Conservation (phyloP, 2,888 invertebrate species). For the Platerodrilus igneus region DNA sequence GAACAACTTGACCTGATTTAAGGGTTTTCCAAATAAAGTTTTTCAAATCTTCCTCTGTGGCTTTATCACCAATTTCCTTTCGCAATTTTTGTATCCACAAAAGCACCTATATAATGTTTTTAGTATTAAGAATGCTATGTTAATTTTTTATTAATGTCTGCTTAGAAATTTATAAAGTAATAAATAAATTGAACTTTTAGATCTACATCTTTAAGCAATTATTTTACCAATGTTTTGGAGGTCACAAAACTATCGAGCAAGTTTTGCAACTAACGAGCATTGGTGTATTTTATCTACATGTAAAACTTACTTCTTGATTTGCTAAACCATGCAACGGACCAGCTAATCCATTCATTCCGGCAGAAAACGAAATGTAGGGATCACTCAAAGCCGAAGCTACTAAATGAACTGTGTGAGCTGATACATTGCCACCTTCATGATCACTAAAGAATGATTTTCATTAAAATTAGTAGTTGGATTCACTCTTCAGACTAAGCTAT, state of each 20-base stretch:
- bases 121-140: conserved; percentile 2
- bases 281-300: conserved; percentile 13
- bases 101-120: conserved; percentile 60
- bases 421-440: conserved; percentile 95
- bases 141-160: not conserved
- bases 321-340: conserved; percentile 95
- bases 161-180: conserved; percentile 1
- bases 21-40: conserved; percentile 97
- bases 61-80: conserved; percentile 77
- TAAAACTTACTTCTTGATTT: conserved; percentile 79
- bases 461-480: conserved; percentile 4
- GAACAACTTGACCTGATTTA: conserved; percentile 93
- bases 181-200: not conserved
- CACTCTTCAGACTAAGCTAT: not conserved
- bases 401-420: conserved; percentile 90
- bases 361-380: conserved; percentile 88
- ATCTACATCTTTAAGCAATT: conserved; percentile 9
- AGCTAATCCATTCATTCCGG: conserved; percentile 90
- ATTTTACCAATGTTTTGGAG: conserved; percentile 31
- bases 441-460: conserved; percentile 66
- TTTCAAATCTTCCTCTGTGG: conserved; percentile 86
- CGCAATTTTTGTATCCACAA: conserved; percentile 91
- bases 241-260: conserved; percentile 19
- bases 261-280: conserved; percentile 28
- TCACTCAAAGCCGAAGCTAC: conserved; percentile 93